Percentiles rank a stretch among this genome's conserved stretches.
Conservation (phyloP, 1,140 invertebrate genomes). For the Dreissena polymorpha region DNA sequence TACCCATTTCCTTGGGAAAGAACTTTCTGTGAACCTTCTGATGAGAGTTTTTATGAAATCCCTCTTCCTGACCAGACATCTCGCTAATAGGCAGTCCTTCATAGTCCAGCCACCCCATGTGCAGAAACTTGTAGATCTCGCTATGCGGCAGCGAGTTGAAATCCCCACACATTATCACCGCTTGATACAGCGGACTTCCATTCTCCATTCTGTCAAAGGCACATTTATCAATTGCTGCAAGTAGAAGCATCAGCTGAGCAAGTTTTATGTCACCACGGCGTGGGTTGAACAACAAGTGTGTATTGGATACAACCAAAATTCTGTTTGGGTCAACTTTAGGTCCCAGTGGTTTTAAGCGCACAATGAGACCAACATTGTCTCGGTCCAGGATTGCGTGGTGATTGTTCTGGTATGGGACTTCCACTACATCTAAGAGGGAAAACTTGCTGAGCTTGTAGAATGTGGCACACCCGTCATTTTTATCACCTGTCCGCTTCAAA, state of each 20-base stretch:
- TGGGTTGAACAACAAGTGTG: constrained; percentile 97
- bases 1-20: constrained; percentile 82
- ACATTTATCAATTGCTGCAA: constrained; percentile 88
- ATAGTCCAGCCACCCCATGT: constrained; percentile 84
- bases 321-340: constrained; percentile 12
- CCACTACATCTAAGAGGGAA: constrained; percentile 81
- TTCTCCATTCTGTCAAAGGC: constrained; percentile 31
- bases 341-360: constrained; percentile 82
- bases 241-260: constrained; percentile 88
- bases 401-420: constrained; percentile 83
- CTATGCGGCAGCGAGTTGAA: constrained; percentile 90
- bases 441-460: constrained; percentile 87
- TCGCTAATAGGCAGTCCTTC: constrained; percentile 71
- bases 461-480: constrained; percentile 91
- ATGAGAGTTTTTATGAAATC: constrained; percentile 31
- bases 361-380: constrained; percentile 93
- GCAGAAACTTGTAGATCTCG: constrained; percentile 87
- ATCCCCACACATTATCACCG: constrained; percentile 93
- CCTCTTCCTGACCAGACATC: constrained; percentile 75
- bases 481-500: constrained; percentile 87
- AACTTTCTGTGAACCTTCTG: constrained; percentile 66
- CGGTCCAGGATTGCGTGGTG: constrained; percentile 84
- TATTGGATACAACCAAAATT: constrained; percentile 90
- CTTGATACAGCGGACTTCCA: constrained; percentile 82
- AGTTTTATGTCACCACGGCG: constrained; percentile 91